Evolutionary conservation across 2,113 vertebrate genomes (phyloP).

Genomic region (Stegostoma tigrinum): DNA sequence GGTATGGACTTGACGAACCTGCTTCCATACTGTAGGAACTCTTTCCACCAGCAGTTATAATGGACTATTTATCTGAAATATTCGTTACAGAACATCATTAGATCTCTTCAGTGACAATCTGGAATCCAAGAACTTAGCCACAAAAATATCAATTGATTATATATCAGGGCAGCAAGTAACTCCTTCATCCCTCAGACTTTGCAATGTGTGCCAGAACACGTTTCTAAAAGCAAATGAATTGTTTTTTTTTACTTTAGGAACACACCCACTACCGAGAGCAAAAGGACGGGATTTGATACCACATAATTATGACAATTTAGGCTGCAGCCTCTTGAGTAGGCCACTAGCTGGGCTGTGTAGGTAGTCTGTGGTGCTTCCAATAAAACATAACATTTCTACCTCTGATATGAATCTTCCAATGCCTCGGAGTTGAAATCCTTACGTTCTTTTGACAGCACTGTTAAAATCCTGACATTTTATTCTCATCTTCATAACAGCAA

Average conservation of each 20-base stretch:
- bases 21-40: too few species aligned
- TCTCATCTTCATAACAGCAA: not conserved
- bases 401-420: slow-evolving; percentile 30
- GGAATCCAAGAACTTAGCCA: not conserved
- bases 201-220: too few species aligned
- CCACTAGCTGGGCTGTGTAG: slow-evolving; percentile 9
- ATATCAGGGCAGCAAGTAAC: not conserved
- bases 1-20: too few species aligned
- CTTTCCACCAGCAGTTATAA: not conserved
- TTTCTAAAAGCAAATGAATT: not conserved
- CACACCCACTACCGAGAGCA: not conserved
- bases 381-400: slow-evolving; percentile 36
- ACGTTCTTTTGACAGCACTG: slow-evolving; percentile 19
- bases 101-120: not conserved
- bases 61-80: not conserved
- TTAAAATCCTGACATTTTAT: slow-evolving; percentile 16
- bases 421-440: slow-evolving; percentile 26
- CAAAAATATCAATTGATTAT: not conserved
- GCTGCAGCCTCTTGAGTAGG: not conserved
- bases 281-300: not conserved
- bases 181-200: not conserved
- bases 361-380: not conserved
- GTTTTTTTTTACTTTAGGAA: not conserved
- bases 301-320: not conserved
- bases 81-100: not conserved